Conservation (phyloP, 1,140 invertebrate genomes). For the Penaeus indicus region DNA sequence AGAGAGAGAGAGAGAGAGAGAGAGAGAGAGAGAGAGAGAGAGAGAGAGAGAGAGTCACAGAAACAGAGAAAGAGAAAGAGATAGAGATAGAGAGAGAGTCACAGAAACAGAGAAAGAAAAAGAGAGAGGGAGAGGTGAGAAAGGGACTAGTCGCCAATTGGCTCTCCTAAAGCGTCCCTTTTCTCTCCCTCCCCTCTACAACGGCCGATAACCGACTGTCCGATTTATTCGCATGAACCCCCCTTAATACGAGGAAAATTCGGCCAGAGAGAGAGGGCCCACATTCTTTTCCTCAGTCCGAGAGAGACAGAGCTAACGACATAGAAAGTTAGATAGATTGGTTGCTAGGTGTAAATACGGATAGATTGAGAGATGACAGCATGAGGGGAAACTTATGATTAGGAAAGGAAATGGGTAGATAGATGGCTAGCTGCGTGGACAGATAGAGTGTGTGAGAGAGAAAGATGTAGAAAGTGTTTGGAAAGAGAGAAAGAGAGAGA, state of each 20-base stretch:
- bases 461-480: background rate
- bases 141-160: too few relatives aligned
- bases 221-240: too few relatives aligned
- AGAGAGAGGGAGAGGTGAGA: constrained; percentile 29
- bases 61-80: too few relatives aligned
- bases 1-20: background rate
- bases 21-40: background rate
- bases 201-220: too few relatives aligned
- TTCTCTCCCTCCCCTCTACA: too few relatives aligned
- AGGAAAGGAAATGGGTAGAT: constrained; percentile 4
- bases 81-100: too few relatives aligned
- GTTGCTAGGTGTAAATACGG: too few relatives aligned
- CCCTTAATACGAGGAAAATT: too few relatives aligned
- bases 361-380: too few relatives aligned
- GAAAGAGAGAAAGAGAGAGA: constrained; percentile 9
- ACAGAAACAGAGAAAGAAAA: background rate
- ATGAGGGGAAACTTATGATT: constrained; percentile 24
- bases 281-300: too few relatives aligned
- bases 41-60: background rate
- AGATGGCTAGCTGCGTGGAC: background rate
- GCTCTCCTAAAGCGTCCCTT: too few relatives aligned
- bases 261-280: too few relatives aligned
- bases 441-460: constrained; percentile 32
- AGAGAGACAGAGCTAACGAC: constrained; percentile 31
- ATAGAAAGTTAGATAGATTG: background rate